Evolutionary conservation across 2,113 vertebrate species (phyloP).

Genomic region (Crotalus horridus): DNA sequence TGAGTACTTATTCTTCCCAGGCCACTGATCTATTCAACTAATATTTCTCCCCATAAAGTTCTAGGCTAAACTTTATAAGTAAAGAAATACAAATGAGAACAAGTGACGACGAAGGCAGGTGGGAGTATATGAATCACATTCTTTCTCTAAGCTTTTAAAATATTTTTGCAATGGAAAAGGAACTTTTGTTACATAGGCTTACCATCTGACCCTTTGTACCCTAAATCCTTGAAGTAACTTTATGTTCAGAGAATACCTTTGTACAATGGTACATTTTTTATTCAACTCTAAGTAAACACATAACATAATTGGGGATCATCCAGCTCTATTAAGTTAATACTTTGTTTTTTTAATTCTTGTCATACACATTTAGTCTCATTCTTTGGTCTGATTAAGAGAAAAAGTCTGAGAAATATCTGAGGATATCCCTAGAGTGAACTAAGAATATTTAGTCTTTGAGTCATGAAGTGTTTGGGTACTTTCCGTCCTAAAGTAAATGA

Average conservation of each 20-base stretch:
- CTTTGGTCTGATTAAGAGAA: constrained; percentile 53
- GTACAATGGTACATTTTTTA: neutral
- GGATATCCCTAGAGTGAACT: constrained; percentile 58
- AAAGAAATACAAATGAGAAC: neutral
- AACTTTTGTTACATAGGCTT: neutral
- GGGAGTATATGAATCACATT: neutral
- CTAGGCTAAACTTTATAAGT: neutral
- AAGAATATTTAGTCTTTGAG: constrained; percentile 62
- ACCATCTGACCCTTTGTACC: neutral
- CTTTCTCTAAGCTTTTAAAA: neutral
- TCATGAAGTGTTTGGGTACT: constrained; percentile 54
- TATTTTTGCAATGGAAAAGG: neutral
- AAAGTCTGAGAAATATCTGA: constrained; percentile 60
- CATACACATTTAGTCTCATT: constrained; percentile 46
- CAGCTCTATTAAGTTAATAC: constrained; percentile 44
- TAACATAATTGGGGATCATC: neutral
- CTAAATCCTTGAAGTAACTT: neutral
- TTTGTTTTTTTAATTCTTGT: constrained; percentile 49
- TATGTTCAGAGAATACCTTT: neutral
- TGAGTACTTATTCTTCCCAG: neutral
- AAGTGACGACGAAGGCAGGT: neutral
- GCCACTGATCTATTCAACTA: neutral
- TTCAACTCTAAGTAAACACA: neutral
- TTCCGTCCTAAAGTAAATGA: constrained; percentile 51
- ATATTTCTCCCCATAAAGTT: neutral